Evolutionary conservation across 2,113 vertebrate genomes (phyloP).

Genomic region (Bos javanicus): DNA sequence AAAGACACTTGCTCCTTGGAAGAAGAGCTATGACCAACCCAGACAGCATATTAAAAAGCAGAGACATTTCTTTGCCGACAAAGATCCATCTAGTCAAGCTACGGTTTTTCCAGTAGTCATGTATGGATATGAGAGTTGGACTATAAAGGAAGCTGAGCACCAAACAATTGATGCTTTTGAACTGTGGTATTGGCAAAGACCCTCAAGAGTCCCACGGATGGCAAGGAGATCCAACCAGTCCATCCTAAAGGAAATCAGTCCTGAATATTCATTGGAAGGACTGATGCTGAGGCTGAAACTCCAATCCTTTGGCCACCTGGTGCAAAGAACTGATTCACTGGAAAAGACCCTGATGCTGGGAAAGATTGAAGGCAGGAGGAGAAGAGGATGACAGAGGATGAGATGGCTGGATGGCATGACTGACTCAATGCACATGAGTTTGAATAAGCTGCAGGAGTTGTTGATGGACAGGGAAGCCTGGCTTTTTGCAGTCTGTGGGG

Average conservation of each 20-base stretch:
- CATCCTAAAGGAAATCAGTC: background rate
- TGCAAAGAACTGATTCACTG: fast-evolving
- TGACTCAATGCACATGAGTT: background rate
- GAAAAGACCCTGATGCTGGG: background rate
- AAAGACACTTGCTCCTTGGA: background rate
- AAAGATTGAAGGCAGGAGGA: background rate
- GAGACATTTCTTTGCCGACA: background rate
- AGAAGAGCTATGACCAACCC: background rate
- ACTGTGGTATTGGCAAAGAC: background rate
- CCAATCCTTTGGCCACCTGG: background rate
- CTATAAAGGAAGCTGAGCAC: background rate
- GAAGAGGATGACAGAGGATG: background rate
- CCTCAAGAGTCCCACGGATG: fast-evolving
- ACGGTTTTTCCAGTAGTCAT: background rate
- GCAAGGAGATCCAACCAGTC: background rate
- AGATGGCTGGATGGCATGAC: background rate
- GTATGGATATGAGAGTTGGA: background rate
- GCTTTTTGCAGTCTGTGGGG: background rate
- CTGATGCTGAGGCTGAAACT: background rate
- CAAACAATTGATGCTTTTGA: background rate
- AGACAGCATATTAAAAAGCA: background rate
- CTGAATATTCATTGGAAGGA: background rate
- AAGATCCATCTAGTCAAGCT: background rate
- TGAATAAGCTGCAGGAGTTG: background rate
- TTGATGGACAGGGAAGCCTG: background rate